These are phyloP conservation scores for Poeciliopsis turneri DNA, from an alignment of 2,797 vertebrate genomes.

Conservation along the genomic window DNA sequence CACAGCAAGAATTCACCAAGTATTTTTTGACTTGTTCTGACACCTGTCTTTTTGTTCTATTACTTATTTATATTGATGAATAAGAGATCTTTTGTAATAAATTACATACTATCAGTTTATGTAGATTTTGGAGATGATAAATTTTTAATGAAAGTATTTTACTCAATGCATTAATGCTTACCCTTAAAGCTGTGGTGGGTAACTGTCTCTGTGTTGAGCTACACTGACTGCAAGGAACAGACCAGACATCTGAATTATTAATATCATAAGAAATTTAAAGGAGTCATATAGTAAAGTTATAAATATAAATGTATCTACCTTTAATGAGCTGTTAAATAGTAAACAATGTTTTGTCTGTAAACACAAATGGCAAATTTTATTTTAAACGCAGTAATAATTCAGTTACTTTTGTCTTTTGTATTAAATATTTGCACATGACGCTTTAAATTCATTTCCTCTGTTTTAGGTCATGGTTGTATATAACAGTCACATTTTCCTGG, in stretches of 20 bases:
- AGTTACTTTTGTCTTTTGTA: not conserved
- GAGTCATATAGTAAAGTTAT: too few species aligned
- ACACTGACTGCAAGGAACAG: not conserved
- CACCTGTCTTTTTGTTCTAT: not conserved
- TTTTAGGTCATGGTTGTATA: not conserved
- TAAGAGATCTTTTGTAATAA: not conserved
- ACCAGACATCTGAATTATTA: constrained; percentile 4
- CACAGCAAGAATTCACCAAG: not conserved
- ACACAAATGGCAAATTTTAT: not conserved
- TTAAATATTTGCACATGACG: constrained; percentile 1
- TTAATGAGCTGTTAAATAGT: too few species aligned
- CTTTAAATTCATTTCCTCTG: constrained; percentile 5
- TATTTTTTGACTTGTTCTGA: not conserved
- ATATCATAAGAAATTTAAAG: not conserved
- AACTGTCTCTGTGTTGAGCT: not conserved
- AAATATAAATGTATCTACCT: not conserved
- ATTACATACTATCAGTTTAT: not conserved
- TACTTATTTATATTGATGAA: not conserved
- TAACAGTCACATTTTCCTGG: not conserved
- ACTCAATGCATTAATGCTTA: not conserved
- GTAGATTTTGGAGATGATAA: not conserved
- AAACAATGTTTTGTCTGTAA: not conserved
- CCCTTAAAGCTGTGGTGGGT: not conserved
- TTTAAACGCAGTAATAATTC: not conserved
- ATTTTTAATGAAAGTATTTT: not conserved